phyloP scores from a whole-genome alignment of 2,113 vertebrate genomes.

The Prionailurus bengalensis region DNA sequence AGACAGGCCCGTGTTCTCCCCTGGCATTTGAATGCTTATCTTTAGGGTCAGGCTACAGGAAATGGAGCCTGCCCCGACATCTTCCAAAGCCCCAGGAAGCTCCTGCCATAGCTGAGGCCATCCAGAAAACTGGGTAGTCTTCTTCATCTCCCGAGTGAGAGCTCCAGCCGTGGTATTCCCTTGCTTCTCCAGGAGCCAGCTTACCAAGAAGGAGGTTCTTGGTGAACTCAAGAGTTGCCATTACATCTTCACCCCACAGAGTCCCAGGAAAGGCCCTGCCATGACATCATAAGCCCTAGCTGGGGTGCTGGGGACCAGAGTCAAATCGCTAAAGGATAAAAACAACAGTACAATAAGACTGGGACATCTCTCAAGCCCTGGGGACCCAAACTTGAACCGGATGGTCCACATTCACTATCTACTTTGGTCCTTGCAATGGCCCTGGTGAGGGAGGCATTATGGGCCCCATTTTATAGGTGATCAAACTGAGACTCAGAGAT shows the following conservation, averaged over 20 bases:
- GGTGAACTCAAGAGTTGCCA: neutral
- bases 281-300: neutral
- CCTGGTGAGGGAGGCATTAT: neutral
- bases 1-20: accelerated
- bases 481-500: neutral
- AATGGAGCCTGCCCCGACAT: neutral
- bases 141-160: neutral
- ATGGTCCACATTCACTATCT: accelerated
- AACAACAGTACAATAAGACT: neutral
- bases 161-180: neutral
- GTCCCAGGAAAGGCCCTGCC: neutral
- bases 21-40: too few species aligned
- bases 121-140: neutral
- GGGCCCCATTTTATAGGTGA: neutral
- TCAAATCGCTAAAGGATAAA: neutral
- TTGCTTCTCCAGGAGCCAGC: neutral
- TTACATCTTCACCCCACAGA: neutral
- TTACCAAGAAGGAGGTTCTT: neutral
- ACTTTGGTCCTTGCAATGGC: neutral
- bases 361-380: neutral
- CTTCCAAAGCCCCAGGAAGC: neutral
- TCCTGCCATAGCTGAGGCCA: neutral
- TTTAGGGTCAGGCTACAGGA: neutral
- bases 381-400: neutral
- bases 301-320: neutral